phyloP scores from a whole-genome alignment of 1,140 invertebrate genomes.

The Drusus annulatus region DNA sequence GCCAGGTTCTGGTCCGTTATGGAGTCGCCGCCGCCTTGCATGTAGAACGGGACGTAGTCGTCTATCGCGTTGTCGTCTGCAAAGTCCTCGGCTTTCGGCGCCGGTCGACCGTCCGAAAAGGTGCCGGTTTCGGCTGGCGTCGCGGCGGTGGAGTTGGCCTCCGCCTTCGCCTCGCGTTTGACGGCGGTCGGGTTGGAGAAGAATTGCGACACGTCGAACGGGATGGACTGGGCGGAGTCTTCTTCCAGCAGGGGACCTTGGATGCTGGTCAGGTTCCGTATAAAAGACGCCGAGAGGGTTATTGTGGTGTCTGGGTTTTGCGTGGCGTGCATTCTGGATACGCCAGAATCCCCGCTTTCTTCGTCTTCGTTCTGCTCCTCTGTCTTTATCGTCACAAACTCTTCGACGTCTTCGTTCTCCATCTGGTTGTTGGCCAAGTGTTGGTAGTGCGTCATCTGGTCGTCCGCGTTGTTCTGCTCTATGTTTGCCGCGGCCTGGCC shows the following conservation, averaged over 20 bases:
- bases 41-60: conserved; percentile 68
- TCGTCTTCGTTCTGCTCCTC: conserved; percentile 60
- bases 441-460: neutral
- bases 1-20: conserved; percentile 68
- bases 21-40: conserved; percentile 62
- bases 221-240: conserved; percentile 46
- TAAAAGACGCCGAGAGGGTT: conserved; percentile 45
- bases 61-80: conserved; percentile 68
- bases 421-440: conserved; percentile 12
- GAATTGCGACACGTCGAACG: conserved; percentile 51
- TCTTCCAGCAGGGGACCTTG: conserved; percentile 54
- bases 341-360: neutral
- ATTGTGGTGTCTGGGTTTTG: conserved; percentile 11
- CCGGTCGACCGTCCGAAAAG: too few species aligned
- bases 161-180: conserved; percentile 18
- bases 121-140: too few species aligned
- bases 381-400: conserved; percentile 59
- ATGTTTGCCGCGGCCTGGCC: neutral
- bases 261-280: conserved; percentile 48
- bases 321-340: conserved; percentile 10
- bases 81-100: conserved; percentile 38
- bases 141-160: too few species aligned
- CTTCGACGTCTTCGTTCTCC: conserved; percentile 53
- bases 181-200: conserved; percentile 32
- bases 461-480: conserved; percentile 21